Base-by-base conservation (phyloP, 1,140 invertebrate species). In the Sesamia nonagrioides region DNA sequence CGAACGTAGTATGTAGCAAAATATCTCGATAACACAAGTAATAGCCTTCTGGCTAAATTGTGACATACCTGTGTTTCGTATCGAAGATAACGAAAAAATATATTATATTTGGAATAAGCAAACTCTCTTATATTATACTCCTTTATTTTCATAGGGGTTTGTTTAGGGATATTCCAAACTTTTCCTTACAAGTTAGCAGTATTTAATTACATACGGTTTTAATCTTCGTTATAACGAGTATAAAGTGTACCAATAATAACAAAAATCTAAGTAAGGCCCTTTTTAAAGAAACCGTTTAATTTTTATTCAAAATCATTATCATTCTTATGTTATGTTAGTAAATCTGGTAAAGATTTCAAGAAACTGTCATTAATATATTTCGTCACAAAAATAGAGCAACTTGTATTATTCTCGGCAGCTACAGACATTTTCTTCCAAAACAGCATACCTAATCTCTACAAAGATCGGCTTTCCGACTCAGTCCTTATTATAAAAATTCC, bases 401-500 rank as follows among this genome's bases (percentile, higher is more conserved):
- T n/a, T 58, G 9, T 58, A 58, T 58, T 3, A 5, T 15, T 21
- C 21, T 17, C 27, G 13, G 17, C 54, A 58, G 33, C 54, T 6
- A 58, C 27, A 58, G 27, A 58, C 54, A 58, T 58, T 58, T 58
- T 58, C 54, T 27, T 58, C 54, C 54, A 27, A 58, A 58, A 27
- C 21, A 58, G 54, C 54, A 58, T 58, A 58, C 54, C 54, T 58
- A 45, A 66, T 45, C 61, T 66, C 61, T 45, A n/a, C 17, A 33
- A 61, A 61, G 60, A 61, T 61, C 60, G 35, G 60, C 60, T 61
- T 61, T 61, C 27, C 60, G 60, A 58, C 54, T 58, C 35, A 61
- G 60, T 61, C 60, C 54, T 58, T 58, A 58, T 58, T 61, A 69
- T 48, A 27, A 69, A 69, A 69, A 69, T 18, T 66, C 45, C 63